Conservation (phyloP, 2,797 vertebrate species). For the Austrolebias charrua region DNA sequence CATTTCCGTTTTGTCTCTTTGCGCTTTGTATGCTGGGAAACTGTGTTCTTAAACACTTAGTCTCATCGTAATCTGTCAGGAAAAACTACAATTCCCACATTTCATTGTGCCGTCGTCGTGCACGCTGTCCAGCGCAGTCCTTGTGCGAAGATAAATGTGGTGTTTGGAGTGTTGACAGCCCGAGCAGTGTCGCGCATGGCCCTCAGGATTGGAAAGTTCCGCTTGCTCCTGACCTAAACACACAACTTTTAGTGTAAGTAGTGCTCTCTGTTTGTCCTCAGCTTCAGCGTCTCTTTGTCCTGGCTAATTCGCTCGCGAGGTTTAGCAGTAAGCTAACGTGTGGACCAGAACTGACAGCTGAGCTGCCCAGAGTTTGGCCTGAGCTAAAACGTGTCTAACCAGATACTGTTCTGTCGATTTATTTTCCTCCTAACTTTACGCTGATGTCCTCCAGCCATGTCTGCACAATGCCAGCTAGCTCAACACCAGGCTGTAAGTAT, state of each 20-base stretch:
- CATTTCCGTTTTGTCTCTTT: neutral
- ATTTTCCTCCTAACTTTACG: neutral
- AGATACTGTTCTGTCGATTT: neutral
- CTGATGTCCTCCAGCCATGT: conserved; percentile 45
- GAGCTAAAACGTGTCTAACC: neutral
- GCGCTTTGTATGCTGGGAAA: conserved; percentile 29
- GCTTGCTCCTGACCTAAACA: neutral
- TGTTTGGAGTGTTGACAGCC: conserved; percentile 17
- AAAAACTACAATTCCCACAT: conserved; percentile 55
- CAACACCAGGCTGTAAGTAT: neutral
- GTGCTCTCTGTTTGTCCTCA: neutral
- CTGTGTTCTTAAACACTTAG: rapidly evolving
- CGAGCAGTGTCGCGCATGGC: conserved; percentile 28
- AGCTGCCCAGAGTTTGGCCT: conserved; percentile 34
- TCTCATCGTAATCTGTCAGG: rapidly evolving
- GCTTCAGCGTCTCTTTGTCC: neutral
- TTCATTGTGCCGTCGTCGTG: neutral
- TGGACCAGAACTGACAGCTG: conserved; percentile 49
- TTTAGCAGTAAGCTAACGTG: conserved; percentile 28
- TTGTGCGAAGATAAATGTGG: conserved; percentile 40
- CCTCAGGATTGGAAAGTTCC: neutral
- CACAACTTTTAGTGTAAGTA: conserved; percentile 47
- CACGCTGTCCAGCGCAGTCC: conserved; percentile 47
- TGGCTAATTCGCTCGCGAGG: neutral
- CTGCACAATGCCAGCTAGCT: conserved; percentile 55